Evolutionary conservation across 1,140 invertebrate genomes (phyloP).

Genomic region (Drosophila navojoa): DNA sequence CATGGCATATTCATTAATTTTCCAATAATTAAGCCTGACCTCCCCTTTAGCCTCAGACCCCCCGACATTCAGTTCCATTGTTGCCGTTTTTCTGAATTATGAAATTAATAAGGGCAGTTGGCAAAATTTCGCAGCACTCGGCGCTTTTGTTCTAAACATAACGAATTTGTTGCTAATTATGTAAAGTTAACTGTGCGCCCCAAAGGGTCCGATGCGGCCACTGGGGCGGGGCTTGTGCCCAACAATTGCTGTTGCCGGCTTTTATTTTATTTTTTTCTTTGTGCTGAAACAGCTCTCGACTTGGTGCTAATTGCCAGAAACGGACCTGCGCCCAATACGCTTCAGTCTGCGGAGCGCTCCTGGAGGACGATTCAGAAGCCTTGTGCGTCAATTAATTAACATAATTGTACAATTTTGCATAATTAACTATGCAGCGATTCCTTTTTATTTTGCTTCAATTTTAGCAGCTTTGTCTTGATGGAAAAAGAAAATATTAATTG

Average conservation of each 20-base stretch:
- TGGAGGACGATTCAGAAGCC: constrained; percentile 5
- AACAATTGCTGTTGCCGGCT: constrained; percentile 16
- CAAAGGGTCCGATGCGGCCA: not conserved
- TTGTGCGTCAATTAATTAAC: constrained; percentile 76
- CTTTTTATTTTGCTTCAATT: constrained; percentile 25
- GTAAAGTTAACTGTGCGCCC: constrained; percentile 67
- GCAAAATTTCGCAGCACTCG: constrained; percentile 61
- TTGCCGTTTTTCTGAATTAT: constrained; percentile 63
- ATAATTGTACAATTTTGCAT: constrained; percentile 81
- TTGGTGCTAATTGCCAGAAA: constrained; percentile 69
- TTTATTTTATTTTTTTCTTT: constrained; percentile 24
- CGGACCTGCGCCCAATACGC: not conserved
- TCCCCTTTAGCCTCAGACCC: not conserved
- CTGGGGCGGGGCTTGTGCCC: no score
- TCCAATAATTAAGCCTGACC: constrained; percentile 73
- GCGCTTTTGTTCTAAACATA: constrained; percentile 78
- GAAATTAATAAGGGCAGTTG: constrained; percentile 77
- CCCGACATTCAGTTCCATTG: constrained; percentile 18
- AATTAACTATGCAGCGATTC: constrained; percentile 56
- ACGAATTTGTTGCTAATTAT: constrained; percentile 78
- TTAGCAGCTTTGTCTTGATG: not conserved
- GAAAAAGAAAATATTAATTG: not conserved
- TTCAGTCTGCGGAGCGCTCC: not conserved
- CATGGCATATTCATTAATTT: constrained; percentile 78
- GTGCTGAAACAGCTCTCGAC: constrained; percentile 10